A percentile compares a stretch with the other conserved stretches of the same genome.
These are phyloP conservation scores for Harpegnathos saltator DNA, from an alignment of 1,140 invertebrate species.

Conservation along the genomic window DNA sequence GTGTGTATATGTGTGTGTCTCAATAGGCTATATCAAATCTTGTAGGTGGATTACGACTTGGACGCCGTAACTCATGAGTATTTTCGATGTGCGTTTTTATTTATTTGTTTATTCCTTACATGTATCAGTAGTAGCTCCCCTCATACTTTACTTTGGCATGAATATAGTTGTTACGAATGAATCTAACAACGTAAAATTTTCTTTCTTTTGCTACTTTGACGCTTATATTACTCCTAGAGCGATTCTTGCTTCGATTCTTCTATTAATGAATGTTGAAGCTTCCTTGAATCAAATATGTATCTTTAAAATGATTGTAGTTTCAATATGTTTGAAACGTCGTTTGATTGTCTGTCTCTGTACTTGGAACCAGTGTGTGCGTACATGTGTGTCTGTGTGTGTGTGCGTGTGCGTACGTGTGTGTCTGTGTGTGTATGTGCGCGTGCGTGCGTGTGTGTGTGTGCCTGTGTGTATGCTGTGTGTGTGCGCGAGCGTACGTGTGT, in stretches of 20 bases:
- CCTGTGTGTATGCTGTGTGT: too few relatives aligned
- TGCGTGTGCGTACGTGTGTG: too few relatives aligned
- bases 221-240: slow-evolving; percentile 66
- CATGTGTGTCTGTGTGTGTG: too few relatives aligned
- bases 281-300: slow-evolving; percentile 59
- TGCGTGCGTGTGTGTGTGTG: too few relatives aligned
- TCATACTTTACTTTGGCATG: slow-evolving; percentile 61
- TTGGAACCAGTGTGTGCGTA: slow-evolving; percentile 45
- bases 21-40: slow-evolving; percentile 15
- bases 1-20: too few relatives aligned
- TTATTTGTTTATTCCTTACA: slow-evolving; percentile 29
- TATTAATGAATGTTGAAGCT: slow-evolving; percentile 66
- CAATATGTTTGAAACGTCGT: slow-evolving; percentile 24
- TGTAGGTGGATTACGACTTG: slow-evolving; percentile 49
- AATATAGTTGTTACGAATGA: slow-evolving; percentile 56
- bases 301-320: too few relatives aligned
- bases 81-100: slow-evolving; percentile 73
- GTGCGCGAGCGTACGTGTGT: too few relatives aligned
- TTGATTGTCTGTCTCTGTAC: slow-evolving; percentile 62
- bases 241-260: slow-evolving; percentile 70
- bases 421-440: too few relatives aligned
- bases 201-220: slow-evolving; percentile 68
- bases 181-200: slow-evolving; percentile 64
- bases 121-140: slow-evolving; percentile 22
- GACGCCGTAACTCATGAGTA: slow-evolving; percentile 67